A percentile compares a stretch with the other conserved stretches of the same genome.
phyloP scores from a whole-genome alignment of 1,140 invertebrate species.

The Cotesia chilonis region DNA sequence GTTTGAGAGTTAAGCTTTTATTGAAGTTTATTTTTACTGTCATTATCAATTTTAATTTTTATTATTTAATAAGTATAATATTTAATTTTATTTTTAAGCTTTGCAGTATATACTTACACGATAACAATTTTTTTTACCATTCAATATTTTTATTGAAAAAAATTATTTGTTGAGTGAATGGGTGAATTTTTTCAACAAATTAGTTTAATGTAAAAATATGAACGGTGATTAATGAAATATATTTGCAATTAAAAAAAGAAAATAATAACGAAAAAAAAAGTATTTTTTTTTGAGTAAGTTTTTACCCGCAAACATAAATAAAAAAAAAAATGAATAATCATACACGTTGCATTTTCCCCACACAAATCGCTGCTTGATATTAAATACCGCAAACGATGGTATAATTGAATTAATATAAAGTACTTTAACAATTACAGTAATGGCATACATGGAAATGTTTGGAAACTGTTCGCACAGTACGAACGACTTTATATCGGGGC shows the following conservation, averaged over 20 bases:
- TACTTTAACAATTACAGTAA: constrained; percentile 72
- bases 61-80: too few relatives aligned
- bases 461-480: constrained; percentile 84
- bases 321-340: too few relatives aligned
- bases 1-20: constrained; percentile 10
- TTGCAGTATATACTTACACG: not conserved
- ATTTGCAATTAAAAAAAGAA: too few relatives aligned
- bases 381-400: not conserved
- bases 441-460: constrained; percentile 96
- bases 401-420: not conserved
- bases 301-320: too few relatives aligned
- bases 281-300: too few relatives aligned
- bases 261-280: too few relatives aligned
- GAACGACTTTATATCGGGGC: constrained; percentile 73
- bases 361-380: too few relatives aligned
- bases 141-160: too few relatives aligned
- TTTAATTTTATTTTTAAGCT: not conserved
- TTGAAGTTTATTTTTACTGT: constrained; percentile 4
- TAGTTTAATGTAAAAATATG: too few relatives aligned
- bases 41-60: not conserved
- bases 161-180: too few relatives aligned
- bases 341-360: not conserved
- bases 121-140: not conserved
- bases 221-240: too few relatives aligned
- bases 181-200: too few relatives aligned